phyloP scores from a whole-genome alignment of 2,113 vertebrate genomes.

The Pampusana beccarii region DNA sequence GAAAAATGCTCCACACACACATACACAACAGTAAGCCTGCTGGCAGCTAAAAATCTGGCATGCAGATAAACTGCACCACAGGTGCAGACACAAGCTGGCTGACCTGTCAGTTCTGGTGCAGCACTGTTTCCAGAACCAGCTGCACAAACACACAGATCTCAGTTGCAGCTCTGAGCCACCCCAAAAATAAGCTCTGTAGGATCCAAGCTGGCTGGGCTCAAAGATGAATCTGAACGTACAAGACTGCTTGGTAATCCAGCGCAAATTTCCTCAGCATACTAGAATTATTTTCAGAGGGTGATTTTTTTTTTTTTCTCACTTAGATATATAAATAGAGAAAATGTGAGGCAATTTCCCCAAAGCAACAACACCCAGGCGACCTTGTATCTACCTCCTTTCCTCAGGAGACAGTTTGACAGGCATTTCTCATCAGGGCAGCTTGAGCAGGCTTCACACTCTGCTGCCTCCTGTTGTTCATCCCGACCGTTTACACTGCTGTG shows the following conservation, averaged over 20 bases:
- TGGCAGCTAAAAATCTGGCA: neutral
- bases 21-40: neutral
- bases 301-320: neutral
- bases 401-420: fast-evolving
- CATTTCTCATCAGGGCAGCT: neutral
- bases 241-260: neutral
- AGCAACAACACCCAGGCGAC: neutral
- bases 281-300: neutral
- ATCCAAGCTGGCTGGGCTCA: neutral
- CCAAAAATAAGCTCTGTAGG: neutral
- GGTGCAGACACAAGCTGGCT: neutral
- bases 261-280: neutral
- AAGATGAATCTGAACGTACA: neutral
- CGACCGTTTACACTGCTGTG: fast-evolving
- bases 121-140: conserved; percentile 11
- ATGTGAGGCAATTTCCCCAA: neutral
- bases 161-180: neutral
- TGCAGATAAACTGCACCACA: neutral
- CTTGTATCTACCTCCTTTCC: neutral
- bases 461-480: conserved; percentile 27
- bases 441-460: neutral
- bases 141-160: neutral
- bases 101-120: neutral
- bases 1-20: neutral
- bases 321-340: neutral